Percentiles rank a stretch among this genome's conserved stretches.
These are phyloP conservation scores for Heptranchias perlo DNA, from an alignment of 2,113 vertebrate species.

Conservation along the genomic window DNA sequence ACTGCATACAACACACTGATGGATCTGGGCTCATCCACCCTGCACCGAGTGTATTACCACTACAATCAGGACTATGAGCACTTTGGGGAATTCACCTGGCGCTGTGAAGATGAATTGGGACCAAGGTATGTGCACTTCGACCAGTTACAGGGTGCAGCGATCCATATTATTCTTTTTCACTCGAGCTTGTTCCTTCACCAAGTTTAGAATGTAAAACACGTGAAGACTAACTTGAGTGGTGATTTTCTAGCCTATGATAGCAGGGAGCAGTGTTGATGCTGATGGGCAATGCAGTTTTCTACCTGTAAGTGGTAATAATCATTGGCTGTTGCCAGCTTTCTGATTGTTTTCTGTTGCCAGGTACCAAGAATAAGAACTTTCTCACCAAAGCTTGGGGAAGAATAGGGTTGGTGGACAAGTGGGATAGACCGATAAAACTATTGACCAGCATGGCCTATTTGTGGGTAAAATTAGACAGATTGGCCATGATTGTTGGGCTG, in stretches of 20 bases:
- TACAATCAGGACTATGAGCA: constrained; percentile 97
- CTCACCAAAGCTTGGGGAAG: background rate
- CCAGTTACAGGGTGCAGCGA: background rate
- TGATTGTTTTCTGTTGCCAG: background rate
- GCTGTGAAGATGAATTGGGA: constrained; percentile 92
- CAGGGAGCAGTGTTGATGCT: background rate
- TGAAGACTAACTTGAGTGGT: background rate
- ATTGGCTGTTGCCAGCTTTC: background rate
- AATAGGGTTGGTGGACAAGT: background rate
- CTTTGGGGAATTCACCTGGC: constrained; percentile 97
- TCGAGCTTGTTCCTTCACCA: background rate
- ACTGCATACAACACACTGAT: constrained; percentile 94
- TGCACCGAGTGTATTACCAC: constrained; percentile 91
- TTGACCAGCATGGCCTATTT: background rate
- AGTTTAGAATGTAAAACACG: background rate
- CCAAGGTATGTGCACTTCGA: constrained; percentile 69
- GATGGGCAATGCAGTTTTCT: background rate
- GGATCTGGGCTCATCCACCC: constrained; percentile 84
- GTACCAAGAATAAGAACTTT: background rate
- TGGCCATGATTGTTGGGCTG: background rate
- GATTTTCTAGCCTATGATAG: background rate
- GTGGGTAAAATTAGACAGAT: too few relatives aligned
- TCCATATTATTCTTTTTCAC: background rate
- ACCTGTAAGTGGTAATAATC: background rate
- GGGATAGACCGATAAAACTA: background rate